Evolutionary conservation across 2,797 vertebrate genomes (phyloP).

Genomic region (Tiaroga cobitis): DNA sequence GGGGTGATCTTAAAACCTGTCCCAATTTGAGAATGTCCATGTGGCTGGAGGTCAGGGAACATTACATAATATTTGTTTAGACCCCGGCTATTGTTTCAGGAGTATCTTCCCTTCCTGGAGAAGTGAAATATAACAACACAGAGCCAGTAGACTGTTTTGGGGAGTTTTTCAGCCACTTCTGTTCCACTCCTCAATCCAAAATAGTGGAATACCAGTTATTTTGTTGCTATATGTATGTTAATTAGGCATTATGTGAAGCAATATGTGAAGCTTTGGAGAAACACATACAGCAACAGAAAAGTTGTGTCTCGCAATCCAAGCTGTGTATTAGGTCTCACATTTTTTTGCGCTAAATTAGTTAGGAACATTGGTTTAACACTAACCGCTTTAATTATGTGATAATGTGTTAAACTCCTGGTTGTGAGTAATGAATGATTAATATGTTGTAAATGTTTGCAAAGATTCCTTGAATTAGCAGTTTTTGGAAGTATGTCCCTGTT

Average conservation of each 20-base stretch:
- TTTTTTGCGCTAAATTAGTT: not conserved
- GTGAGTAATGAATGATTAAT: slow-evolving; percentile 5
- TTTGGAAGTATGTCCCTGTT: not conserved
- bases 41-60: slow-evolving; percentile 9
- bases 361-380: not conserved
- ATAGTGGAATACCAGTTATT: not conserved
- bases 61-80: slow-evolving; percentile 72
- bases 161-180: not conserved
- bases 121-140: slow-evolving; percentile 51
- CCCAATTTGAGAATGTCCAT: slow-evolving; percentile 15
- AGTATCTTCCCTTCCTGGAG: slow-evolving; percentile 72
- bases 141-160: not conserved
- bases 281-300: not conserved
- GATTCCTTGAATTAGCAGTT: not conserved
- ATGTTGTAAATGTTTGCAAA: not conserved
- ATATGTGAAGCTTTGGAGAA: not conserved
- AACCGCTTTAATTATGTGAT: not conserved
- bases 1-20: not conserved
- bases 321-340: not conserved
- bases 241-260: not conserved
- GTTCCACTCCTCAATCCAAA: not conserved
- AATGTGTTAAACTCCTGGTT: not conserved
- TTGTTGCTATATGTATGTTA: not conserved
- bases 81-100: slow-evolving; percentile 75
- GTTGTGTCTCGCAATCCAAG: not conserved